Conservation (phyloP, 1,140 invertebrate genomes). For the Portunus trituberculatus region DNA sequence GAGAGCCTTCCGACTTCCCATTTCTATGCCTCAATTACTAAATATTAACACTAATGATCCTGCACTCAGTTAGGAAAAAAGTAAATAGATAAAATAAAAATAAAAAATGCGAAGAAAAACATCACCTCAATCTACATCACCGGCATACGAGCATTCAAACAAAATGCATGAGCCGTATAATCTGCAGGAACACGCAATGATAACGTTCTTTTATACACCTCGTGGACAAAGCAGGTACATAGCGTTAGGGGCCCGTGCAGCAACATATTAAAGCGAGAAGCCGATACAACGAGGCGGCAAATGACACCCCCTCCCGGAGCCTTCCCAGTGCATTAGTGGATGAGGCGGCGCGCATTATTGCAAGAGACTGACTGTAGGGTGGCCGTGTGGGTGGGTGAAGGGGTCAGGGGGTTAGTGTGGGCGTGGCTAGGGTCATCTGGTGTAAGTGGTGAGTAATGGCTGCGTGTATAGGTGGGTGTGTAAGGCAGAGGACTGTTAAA, state of each 20-base stretch:
- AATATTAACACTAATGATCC: not conserved
- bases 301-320: not conserved
- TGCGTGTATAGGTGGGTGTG: not conserved
- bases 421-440: not conserved
- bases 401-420: not conserved
- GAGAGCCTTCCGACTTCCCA: not conserved
- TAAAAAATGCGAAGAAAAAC: not conserved
- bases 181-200: too few relatives aligned
- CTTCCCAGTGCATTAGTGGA: not conserved
- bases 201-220: too few relatives aligned
- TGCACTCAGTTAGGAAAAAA: not conserved
- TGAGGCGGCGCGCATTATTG: not conserved
- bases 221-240: too few relatives aligned
- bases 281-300: not conserved
- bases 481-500: not conserved
- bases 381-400: not conserved
- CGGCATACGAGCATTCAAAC: too few relatives aligned
- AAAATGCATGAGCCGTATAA: too few relatives aligned
- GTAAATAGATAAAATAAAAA: not conserved
- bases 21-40: not conserved
- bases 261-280: not conserved
- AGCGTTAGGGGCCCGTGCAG: too few relatives aligned
- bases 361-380: not conserved
- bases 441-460: not conserved
- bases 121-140: not conserved